These are phyloP conservation scores for Gerris lacustris DNA, from an alignment of 2,888 invertebrate genomes.

Conservation along the genomic window DNA sequence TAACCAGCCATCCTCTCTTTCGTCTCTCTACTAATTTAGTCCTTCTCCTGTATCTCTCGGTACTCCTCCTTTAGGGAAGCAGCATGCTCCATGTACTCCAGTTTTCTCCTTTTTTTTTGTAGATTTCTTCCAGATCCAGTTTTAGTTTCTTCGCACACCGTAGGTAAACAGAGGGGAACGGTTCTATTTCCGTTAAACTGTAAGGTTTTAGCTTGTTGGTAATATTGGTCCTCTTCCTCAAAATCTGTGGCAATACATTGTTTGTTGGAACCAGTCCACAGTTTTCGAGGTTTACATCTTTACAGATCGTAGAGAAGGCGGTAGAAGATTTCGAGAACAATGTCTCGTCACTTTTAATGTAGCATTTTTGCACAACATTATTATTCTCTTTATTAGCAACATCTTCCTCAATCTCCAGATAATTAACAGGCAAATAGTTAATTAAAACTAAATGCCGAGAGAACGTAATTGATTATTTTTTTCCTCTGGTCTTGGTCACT, in stretches of 20 bases:
- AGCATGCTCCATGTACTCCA: too few relatives aligned
- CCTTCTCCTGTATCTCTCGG: too few relatives aligned
- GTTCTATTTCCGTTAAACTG: background rate
- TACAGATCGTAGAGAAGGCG: background rate
- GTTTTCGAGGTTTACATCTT: background rate
- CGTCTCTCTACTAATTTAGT: too few relatives aligned
- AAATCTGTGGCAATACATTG: background rate
- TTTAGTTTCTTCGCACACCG: too few relatives aligned
- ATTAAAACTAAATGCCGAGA: constrained; percentile 3
- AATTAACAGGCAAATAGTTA: constrained; percentile 4
- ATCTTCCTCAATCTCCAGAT: constrained; percentile 1
- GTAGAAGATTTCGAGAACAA: background rate
- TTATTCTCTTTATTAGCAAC: background rate
- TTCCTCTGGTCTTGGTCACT: background rate
- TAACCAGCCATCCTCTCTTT: too few relatives aligned
- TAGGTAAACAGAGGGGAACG: too few relatives aligned
- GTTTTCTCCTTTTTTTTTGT: too few relatives aligned
- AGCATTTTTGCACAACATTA: background rate
- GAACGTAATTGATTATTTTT: background rate
- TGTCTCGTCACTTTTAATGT: background rate
- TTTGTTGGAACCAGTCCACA: background rate
- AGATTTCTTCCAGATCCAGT: too few relatives aligned
- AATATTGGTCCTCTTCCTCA: background rate
- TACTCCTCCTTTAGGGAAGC: too few relatives aligned
- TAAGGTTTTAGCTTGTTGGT: background rate